phyloP scores from a whole-genome alignment of 2,113 vertebrate genomes.

The Epinephelus cyanopodus region DNA sequence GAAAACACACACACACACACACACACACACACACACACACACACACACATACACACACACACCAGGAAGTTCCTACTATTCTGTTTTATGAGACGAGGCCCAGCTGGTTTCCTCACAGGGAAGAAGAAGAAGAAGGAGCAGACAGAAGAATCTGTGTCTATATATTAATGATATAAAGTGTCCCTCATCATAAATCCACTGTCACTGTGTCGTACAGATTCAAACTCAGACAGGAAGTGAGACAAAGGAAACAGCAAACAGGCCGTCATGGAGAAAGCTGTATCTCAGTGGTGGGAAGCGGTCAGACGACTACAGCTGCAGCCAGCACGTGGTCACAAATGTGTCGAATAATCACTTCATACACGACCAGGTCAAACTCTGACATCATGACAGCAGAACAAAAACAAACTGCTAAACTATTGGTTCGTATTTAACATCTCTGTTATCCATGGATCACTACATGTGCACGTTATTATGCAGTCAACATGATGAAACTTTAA shows the following conservation, averaged over 20 bases:
- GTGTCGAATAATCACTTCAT: background rate
- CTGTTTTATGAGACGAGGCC: constrained; percentile 35
- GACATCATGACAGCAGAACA: too few species aligned
- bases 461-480: too few species aligned
- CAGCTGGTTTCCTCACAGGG: background rate
- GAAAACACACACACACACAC: constrained; percentile 61
- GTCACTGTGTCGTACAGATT: background rate
- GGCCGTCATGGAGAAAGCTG: background rate
- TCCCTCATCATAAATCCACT: background rate
- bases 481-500: too few species aligned
- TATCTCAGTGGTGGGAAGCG: constrained; percentile 2
- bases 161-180: background rate
- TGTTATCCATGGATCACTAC: too few species aligned
- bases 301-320: constrained; percentile 21
- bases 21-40: constrained; percentile 45
- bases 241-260: constrained; percentile 59
- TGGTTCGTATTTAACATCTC: too few species aligned
- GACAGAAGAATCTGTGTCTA: background rate
- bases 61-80: constrained; percentile 65
- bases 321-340: background rate
- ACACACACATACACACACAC: constrained; percentile 59
- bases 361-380: too few species aligned
- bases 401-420: too few species aligned
- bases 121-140: constrained; percentile 14
- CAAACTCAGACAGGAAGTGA: constrained; percentile 45